Conservation (phyloP, 2,888 invertebrate species). For the Drosophila nigricruria region DNA sequence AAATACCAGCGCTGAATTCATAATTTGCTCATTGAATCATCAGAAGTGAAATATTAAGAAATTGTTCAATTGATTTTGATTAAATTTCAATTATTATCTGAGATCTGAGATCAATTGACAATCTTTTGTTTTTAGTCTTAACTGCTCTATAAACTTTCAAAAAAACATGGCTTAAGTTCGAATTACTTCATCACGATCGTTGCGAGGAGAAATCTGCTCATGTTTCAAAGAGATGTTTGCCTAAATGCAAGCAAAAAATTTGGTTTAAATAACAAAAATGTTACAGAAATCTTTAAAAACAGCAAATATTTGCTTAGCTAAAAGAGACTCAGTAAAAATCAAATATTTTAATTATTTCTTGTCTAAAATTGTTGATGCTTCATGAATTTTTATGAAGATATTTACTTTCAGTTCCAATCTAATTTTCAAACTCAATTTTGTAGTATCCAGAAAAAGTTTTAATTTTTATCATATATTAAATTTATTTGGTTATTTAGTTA, state of each 20-base stretch:
- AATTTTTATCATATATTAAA: too few species aligned
- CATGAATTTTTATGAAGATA: neutral
- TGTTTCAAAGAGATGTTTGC: slow-evolving; percentile 19
- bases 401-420: neutral
- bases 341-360: neutral
- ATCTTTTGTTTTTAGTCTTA: neutral
- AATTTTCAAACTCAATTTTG: neutral
- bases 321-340: too few species aligned
- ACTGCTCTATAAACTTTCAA: slow-evolving; percentile 31
- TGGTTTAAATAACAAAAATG: neutral
- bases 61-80: neutral
- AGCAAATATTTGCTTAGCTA: neutral
- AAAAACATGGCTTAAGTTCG: slow-evolving; percentile 27
- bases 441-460: too few species aligned
- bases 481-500: too few species aligned
- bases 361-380: neutral
- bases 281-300: neutral
- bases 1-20: slow-evolving; percentile 15
- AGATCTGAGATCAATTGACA: neutral
- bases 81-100: neutral
- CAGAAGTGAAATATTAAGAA: neutral
- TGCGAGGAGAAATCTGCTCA: slow-evolving; percentile 44
- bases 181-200: slow-evolving; percentile 56
- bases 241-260: slow-evolving; percentile 2
- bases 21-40: slow-evolving; percentile 18